phyloP scores from a whole-genome alignment of 2,888 invertebrate species.

The Chrysodeixis includens region DNA sequence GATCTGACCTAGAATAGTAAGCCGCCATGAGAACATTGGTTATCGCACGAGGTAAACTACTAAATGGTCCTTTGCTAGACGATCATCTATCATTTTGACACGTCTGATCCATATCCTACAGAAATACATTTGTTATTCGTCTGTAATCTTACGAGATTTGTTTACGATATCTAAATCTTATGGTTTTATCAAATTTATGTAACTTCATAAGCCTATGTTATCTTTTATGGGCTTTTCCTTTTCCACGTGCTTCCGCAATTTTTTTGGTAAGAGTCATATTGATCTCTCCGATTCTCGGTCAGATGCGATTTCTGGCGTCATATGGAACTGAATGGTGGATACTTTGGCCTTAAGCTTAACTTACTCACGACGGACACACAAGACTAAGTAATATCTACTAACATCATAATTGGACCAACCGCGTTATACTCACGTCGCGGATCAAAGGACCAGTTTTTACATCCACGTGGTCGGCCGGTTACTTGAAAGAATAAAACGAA shows the following conservation, averaged over 20 bases:
- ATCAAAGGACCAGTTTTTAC: conserved; percentile 2
- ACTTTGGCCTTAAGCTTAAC: too few species aligned
- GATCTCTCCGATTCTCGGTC: too few species aligned
- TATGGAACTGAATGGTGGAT: too few species aligned
- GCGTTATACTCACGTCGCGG: not conserved
- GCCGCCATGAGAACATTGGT: too few species aligned
- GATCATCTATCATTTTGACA: conserved; percentile 30
- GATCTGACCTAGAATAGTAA: not conserved
- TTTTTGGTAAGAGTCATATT: too few species aligned
- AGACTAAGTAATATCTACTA: too few species aligned
- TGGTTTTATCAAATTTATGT: not conserved
- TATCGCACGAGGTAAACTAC: conserved; percentile 9
- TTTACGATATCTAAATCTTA: not conserved
- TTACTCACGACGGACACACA: too few species aligned
- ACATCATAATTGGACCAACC: not conserved
- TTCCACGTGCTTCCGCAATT: too few species aligned
- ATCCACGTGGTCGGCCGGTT: not conserved
- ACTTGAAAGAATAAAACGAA: not conserved
- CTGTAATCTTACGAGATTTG: not conserved
- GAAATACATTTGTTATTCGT: conserved; percentile 9
- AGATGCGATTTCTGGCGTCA: too few species aligned
- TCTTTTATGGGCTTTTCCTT: too few species aligned
- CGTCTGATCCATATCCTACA: not conserved
- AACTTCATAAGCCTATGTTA: too few species aligned
- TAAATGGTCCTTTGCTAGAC: not conserved